These are phyloP conservation scores for Diplosoma virens DNA, from an alignment of 23 tunicate genomes.

Conservation along the genomic window DNA sequence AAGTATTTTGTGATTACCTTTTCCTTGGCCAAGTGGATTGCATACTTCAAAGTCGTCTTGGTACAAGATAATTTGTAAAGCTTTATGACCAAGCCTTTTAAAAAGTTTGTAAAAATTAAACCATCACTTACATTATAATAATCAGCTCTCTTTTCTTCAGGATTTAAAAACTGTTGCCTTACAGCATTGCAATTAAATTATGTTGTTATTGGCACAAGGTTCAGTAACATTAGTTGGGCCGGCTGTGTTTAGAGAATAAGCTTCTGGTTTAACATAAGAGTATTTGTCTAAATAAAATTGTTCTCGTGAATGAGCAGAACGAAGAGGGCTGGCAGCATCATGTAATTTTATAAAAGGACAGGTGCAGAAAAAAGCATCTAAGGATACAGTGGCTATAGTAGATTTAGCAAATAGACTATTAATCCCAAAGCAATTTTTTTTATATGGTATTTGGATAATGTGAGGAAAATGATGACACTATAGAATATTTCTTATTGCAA, in stretches of 20 bases:
- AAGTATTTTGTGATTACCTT: conserved; percentile 38
- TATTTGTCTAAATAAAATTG: not conserved
- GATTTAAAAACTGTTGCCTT: conserved; percentile 23
- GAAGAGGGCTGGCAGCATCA: conserved; percentile 1
- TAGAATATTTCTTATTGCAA: too few species aligned
- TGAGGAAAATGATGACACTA: too few species aligned
- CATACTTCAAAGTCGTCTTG: conserved; percentile 41
- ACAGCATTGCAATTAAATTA: conserved; percentile 5
- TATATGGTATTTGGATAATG: too few species aligned
- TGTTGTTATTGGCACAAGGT: conserved; percentile 16
- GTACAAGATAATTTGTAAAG: conserved; percentile 38
- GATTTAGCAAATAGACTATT: too few species aligned
- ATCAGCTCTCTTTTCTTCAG: not conserved
- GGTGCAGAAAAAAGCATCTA: not conserved
- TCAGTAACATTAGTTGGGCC: not conserved
- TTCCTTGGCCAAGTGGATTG: conserved; percentile 38
- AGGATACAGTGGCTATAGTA: too few species aligned
- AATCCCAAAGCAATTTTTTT: too few species aligned
- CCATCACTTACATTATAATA: conserved; percentile 42
- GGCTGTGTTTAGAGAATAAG: not conserved
- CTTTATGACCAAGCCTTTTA: not conserved
- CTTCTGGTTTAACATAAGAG: not conserved
- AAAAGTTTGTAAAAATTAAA: conserved; percentile 30
- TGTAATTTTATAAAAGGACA: not conserved
- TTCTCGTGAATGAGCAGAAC: not conserved